Percentiles rank a stretch among this genome's conserved stretches.
phyloP scores from a whole-genome alignment of 2,113 vertebrate species.

The Neogale vison region DNA sequence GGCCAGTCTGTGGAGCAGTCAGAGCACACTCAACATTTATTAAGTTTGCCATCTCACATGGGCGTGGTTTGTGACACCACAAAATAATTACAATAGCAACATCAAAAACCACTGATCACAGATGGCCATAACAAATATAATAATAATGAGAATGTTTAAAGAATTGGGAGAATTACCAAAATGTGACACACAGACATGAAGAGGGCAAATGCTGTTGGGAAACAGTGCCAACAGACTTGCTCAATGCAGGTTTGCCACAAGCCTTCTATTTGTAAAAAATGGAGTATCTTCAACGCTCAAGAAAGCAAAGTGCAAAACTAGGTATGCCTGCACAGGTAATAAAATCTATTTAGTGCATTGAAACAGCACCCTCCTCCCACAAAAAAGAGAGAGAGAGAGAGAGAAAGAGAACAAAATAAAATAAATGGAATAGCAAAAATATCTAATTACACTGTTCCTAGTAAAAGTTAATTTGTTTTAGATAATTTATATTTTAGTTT shows the following conservation, averaged over 20 bases:
- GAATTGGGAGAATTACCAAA: background rate
- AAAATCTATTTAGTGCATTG: background rate
- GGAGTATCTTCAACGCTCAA: background rate
- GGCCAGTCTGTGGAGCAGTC: background rate
- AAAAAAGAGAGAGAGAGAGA: background rate
- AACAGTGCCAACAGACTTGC: background rate
- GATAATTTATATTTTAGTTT: background rate
- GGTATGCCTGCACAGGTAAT: background rate
- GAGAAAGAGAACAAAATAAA: background rate
- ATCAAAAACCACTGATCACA: background rate
- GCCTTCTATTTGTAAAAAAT: background rate
- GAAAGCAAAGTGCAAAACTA: background rate
- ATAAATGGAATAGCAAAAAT: background rate
- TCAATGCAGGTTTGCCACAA: background rate
- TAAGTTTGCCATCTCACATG: background rate
- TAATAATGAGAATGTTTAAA: background rate
- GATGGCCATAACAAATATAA: background rate
- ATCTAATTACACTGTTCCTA: background rate
- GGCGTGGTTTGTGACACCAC: background rate
- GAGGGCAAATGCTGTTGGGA: background rate
- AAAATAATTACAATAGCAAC: background rate
- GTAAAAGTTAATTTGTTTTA: slow-evolving; percentile 6
- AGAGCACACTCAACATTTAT: background rate
- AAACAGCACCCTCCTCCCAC: background rate
- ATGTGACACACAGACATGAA: background rate